A percentile compares a stretch with the other conserved stretches of the same genome.
phyloP scores from a whole-genome alignment of 1,140 invertebrate species.

The Bemisia tabaci region DNA sequence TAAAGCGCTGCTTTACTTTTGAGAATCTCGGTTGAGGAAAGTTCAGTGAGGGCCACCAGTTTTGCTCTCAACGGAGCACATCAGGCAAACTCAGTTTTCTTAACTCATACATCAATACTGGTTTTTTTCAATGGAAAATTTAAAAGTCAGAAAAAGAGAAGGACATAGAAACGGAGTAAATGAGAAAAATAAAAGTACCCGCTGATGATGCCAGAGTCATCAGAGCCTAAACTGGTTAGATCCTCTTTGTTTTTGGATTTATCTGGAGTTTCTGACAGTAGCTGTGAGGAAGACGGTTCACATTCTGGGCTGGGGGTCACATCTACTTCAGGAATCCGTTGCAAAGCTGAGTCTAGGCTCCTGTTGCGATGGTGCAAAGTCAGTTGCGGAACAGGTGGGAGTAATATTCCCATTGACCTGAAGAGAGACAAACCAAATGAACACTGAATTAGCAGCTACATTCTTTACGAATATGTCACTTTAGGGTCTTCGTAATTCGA shows the following conservation, averaged over 20 bases:
- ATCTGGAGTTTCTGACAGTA: constrained; percentile 5
- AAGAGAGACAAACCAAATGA: constrained; percentile 21
- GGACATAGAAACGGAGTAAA: constrained; percentile 32
- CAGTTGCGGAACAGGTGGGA: constrained; percentile 54
- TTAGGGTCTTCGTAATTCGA: too few relatives aligned
- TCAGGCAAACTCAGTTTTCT: too few relatives aligned
- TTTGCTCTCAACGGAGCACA: too few relatives aligned
- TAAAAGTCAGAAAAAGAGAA: not conserved
- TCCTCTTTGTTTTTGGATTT: constrained; percentile 40
- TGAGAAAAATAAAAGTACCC: too few relatives aligned
- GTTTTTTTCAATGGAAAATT: not conserved
- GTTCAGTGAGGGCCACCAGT: too few relatives aligned
- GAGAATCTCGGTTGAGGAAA: too few relatives aligned
- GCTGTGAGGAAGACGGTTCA: constrained; percentile 35
- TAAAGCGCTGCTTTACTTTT: too few relatives aligned
- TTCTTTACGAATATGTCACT: constrained; percentile 5
- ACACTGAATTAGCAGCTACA: constrained; percentile 2
- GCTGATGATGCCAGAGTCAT: constrained; percentile 72
- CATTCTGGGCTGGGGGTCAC: constrained; percentile 64
- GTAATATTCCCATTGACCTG: constrained; percentile 61
- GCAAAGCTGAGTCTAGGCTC: constrained; percentile 71
- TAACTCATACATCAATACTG: too few relatives aligned
- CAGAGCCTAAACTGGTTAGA: constrained; percentile 61
- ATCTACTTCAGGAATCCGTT: constrained; percentile 72
- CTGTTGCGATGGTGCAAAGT: constrained; percentile 66